Conservation (phyloP, 2,888 invertebrate genomes). For the Timema podura region DNA sequence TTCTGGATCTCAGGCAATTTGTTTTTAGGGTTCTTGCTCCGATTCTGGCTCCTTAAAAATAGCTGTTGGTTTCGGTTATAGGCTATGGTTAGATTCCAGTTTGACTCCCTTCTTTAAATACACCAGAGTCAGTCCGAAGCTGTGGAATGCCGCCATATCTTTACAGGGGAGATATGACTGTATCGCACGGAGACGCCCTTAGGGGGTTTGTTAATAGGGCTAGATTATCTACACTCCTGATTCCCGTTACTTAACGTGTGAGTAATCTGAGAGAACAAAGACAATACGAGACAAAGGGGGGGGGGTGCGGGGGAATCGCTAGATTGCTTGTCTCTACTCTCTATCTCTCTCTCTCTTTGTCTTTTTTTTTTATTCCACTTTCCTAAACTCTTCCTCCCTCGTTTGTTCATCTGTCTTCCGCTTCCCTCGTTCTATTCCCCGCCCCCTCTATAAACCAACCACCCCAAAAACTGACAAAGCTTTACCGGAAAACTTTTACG, state of each 20-base stretch:
- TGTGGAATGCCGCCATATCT: too few relatives aligned
- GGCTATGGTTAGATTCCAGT: too few relatives aligned
- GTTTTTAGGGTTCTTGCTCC: too few relatives aligned
- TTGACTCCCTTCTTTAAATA: too few relatives aligned
- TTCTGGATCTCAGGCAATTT: too few relatives aligned
- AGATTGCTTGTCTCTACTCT: neutral
- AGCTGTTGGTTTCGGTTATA: too few relatives aligned
- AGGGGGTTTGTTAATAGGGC: constrained; percentile 23
- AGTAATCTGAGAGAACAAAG: constrained; percentile 27
- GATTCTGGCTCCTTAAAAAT: too few relatives aligned
- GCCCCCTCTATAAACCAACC: neutral
- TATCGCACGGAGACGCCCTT: neutral
- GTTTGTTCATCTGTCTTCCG: constrained; percentile 13
- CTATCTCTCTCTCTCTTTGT: neutral
- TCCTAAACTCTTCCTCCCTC: constrained; percentile 5
- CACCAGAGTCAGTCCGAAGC: too few relatives aligned
- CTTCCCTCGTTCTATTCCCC: neutral
- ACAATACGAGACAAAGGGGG: constrained; percentile 7
- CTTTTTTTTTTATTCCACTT: too few relatives aligned
- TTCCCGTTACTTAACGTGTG: constrained; percentile 22
- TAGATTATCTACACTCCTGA: constrained; percentile 24
- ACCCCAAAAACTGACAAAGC: neutral
- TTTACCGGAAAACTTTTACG: neutral
- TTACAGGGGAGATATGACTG: too few relatives aligned
- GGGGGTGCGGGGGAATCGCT: neutral